Base-by-base conservation (phyloP, 2,797 vertebrate species). In the Vultur gryphus region DNA sequence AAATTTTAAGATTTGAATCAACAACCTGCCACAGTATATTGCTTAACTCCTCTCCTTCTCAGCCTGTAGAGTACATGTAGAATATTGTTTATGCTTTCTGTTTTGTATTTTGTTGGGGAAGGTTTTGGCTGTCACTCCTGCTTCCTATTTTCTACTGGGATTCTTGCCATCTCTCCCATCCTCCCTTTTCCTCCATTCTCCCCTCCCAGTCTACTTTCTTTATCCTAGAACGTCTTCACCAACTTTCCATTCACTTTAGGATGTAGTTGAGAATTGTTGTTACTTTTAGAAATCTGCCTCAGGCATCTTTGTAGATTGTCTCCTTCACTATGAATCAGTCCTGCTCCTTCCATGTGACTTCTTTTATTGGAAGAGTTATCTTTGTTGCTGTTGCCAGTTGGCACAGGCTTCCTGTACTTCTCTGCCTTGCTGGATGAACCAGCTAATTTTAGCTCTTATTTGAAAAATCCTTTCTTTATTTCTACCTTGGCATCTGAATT, bases 1-100 rank as follows among this genome's bases (percentile, higher is more conserved):
- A 93, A 90, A 96, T 93, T 62, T 72, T 29, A 77, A 94, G 72
- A 86, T 96, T 92, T 91, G 43, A 89, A 96, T 97, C 93, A 93
- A 73, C 77, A 95, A 26, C 49, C 44, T 93, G 71, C 83, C 70
- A 59, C 41, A 41, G 18, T 92, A n/a, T 76, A 48, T 95, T 97
- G 87, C 49, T 70, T 89, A 97, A 94, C 80, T 95, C 35, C 12
- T 90, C 59, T 91, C 41, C 35, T 88, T 35, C 43, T 89, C 39
- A 61, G 64, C 24, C 61, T 57, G 43, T 82, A 87, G 67, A 93
- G 65, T 35, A 5, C 15, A 65, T 35, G 52, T 17, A 43, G 70
- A 79, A 80, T 95, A 62, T 88, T 91, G 48, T 75, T 87, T 91
- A 57, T 75, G 9, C 59, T 83, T 90, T 97, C 29, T 75, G 26